Evolutionary conservation across 2,113 vertebrate species (phyloP), one percentile per base, ranked within the genome.

Genomic region (Gnathonemus longibarbis): DNA sequence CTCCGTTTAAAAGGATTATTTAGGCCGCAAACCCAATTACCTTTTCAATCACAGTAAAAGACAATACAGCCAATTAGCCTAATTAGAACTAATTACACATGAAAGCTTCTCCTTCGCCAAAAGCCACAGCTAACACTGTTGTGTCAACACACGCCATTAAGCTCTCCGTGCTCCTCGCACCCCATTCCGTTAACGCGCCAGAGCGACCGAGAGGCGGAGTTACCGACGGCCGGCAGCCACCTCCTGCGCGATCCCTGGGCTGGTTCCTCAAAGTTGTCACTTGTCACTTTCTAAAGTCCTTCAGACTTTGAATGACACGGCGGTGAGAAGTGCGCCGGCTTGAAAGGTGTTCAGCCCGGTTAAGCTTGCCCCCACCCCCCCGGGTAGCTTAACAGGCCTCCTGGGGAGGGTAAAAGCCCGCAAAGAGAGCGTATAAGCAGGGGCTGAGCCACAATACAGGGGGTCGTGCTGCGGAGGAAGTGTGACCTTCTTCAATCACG

Each of bases 71-170:
- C 92, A 94, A 93, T 95, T 94, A 95, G 93, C 90, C 93, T 94
- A 95, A 95, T 95, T 94, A 94, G 93, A 92, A 91, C 92, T 95
- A 94, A 95, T 95, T 94, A 94, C 92, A 93, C 93, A 95, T 94
- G 92, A 95, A 94, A 94, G 93, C 91, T 92, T 92, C 91, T 91
- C 83, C 45, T 45, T 48, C 15, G 45, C 83, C 83, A 48, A 84
- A 62, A 83, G 93, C 92, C 89, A 80, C 91, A 93, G 91, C 87
- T 84, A 49, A 91, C 91, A 90, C 88, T 90, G 92, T 94, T 92
- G 90, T 94, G 93, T 94, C 95, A 94, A 94, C 94, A 94, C 92
- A 93, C 91, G 93, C 93, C 91, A 93, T 93, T 90, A 94, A 93
- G 91, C 10, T 89, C 87, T 92, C 93, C 77, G 89, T 89, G 94